Evolutionary conservation across 64 coral and sea anemone species (phyloP), one percentile per base, ranked within the genome.

Genomic region (Hydrozoanthus tunicans): DNA sequence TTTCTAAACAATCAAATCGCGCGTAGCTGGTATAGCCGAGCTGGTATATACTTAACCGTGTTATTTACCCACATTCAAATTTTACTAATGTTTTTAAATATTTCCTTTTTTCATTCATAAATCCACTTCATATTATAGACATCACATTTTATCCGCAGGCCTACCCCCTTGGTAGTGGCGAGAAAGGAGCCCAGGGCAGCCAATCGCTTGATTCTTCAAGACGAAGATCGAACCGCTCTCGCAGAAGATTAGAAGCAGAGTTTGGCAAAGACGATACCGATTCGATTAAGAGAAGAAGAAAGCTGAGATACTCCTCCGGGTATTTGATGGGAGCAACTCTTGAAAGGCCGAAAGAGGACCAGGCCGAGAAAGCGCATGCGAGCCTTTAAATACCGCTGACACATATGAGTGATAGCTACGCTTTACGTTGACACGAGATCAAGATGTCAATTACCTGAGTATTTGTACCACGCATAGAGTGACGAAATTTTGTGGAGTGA

Each of bases 291-390:
- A 86, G 74, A 79, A 78, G 95, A 59, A 82, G 92, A 77, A 92
- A 91, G 13, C 77, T 96, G 57, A 93, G 95, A 9, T 96, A 96
- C 70, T 96, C 95, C 10, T 96, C 95, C 61, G 95, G 95, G 23
- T 96, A 81, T 27, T 58, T 96, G 51, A 92, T 93, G 59, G 95
- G 95, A 12, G 95, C 85, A 15, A 96, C 95, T n/a, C 77, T 96
- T 23, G 95, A 96, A 4, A 77, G 70, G 56, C 84, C 73, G 24
- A 83, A 83, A 4, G 57, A 54, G 25, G 81, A 83, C 11, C 60
- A 74, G 51, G 77, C 53, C 15, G 92, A 94, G 25, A 96, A 96
- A 73, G 77, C 92, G 7, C 95, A 96, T 64, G 95, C 95, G 77
- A 96, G 95, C 74, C 81, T 96, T 17, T 96, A 91, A 65, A 73